Base-by-base conservation (phyloP, 2,888 invertebrate species). In the Thera obeliscata region DNA sequence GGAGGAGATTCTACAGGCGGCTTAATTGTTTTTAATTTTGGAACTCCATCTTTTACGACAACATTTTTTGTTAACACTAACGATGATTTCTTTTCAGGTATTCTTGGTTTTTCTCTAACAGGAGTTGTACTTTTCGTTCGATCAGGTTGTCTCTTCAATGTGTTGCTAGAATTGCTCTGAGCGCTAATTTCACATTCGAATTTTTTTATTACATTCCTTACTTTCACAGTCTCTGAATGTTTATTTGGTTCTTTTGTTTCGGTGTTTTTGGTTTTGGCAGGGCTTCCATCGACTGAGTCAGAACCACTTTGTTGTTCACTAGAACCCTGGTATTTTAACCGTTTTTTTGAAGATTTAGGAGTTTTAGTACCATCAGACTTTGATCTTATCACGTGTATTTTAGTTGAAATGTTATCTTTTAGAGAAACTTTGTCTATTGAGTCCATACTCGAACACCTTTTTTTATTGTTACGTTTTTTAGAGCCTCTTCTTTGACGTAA, bases 1-100 rank as follows among this genome's bases (percentile, higher is more conserved):
- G 76, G 66, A 64, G 72, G 59, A 63, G 77, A 61, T 66, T 87
- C 86, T 61, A 74, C 54, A 72, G 78, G 64, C 46, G 88, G 82
- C 83, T 89, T 94, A 52, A 89, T 87, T n/a, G 87, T 87, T 85
- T 88, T 94, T 67, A 94, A 88, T 89, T 94, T 94, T 72, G 92
- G 90, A 69, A 94, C 87, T 67, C 94, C 94, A 76, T 94, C 94
- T 76, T 89, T 94, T 12, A 94, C 87, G 12, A 94, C 94, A 74
- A 94, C 73, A 78, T 94, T 94, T 84, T 94, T 94, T 56, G 94
- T 93, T 88, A 94, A 85, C 41, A 91, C 87, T 88, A 94, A 76
- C 75, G 92, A 89, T 74, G 94, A 90, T 85, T 94, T 95, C 80
- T 95, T 95, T 87, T 94, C 95, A 87, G 95, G 95, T 88, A 95